Percentiles rank a stretch among this genome's conserved stretches.
Evolutionary conservation across 2,888 invertebrate genomes (phyloP).

Genomic region (Xanthia togata): DNA sequence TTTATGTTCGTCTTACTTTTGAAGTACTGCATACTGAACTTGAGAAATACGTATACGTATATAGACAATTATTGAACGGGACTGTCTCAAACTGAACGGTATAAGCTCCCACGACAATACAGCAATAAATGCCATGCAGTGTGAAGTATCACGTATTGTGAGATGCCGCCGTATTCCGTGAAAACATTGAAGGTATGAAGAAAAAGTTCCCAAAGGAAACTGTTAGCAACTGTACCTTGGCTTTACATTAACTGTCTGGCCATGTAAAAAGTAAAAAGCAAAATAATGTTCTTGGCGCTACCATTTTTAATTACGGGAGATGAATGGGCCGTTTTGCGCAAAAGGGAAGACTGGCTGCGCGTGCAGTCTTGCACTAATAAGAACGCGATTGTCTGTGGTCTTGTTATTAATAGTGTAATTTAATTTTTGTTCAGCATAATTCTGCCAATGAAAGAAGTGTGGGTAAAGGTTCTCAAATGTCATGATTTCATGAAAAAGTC

Average conservation of each 20-base stretch:
- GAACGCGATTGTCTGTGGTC: slow-evolving; percentile 27
- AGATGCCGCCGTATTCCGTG: slow-evolving; percentile 54
- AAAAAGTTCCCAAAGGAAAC: slow-evolving; percentile 58
- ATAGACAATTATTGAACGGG: slow-evolving; percentile 8
- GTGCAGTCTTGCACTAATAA: slow-evolving; percentile 42
- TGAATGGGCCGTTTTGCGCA: slow-evolving; percentile 53
- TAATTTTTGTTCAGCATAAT: slow-evolving; percentile 10
- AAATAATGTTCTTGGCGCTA: slow-evolving; percentile 47
- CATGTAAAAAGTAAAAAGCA: slow-evolving; percentile 51
- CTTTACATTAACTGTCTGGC: slow-evolving; percentile 34
- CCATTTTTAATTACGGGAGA: slow-evolving; percentile 60
- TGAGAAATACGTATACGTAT: slow-evolving; percentile 17
- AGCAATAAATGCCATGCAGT: slow-evolving; percentile 59
- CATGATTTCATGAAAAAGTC: too few species aligned
- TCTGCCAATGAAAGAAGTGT: slow-evolving; percentile 24
- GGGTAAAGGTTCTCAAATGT: not conserved
- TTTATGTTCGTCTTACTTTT: not conserved
- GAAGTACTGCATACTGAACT: not conserved
- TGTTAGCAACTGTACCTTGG: slow-evolving; percentile 54
- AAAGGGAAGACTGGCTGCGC: slow-evolving; percentile 39
- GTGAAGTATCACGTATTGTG: slow-evolving; percentile 62
- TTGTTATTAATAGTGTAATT: slow-evolving; percentile 35
- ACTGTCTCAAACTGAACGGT: slow-evolving; percentile 40
- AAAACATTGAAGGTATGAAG: slow-evolving; percentile 45
- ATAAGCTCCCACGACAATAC: slow-evolving; percentile 57